These are phyloP conservation scores for Brachynemurus nebulosus DNA, from an alignment of 2,888 invertebrate species.

Conservation along the genomic window DNA sequence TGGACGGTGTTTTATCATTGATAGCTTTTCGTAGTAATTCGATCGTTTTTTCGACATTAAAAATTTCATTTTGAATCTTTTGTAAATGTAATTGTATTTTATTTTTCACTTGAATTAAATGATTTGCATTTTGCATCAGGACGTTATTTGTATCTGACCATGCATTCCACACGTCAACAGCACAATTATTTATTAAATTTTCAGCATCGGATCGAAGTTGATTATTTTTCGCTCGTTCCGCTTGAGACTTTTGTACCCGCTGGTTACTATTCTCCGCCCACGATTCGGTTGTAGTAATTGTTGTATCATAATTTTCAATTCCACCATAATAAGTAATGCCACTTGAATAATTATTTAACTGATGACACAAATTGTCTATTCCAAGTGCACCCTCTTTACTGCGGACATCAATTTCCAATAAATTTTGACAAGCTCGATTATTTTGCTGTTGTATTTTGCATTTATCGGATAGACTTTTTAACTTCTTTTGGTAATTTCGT, in stretches of 20 bases:
- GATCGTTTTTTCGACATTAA: constrained; percentile 84
- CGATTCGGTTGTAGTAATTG: constrained; percentile 63
- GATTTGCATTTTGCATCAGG: constrained; percentile 58
- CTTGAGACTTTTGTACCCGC: constrained; percentile 63
- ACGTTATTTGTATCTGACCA: constrained; percentile 78
- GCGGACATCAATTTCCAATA: constrained; percentile 75
- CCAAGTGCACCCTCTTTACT: constrained; percentile 81
- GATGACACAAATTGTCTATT: constrained; percentile 75
- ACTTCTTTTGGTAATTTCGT: constrained; percentile 62
- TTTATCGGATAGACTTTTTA: constrained; percentile 59
- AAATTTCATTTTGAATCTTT: constrained; percentile 73
- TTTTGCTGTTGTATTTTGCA: constrained; percentile 49
- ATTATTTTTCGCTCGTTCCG: constrained; percentile 62
- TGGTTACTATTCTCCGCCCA: constrained; percentile 75
- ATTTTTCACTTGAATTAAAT: constrained; percentile 70
- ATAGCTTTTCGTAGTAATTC: constrained; percentile 81
- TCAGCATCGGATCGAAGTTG: constrained; percentile 69
- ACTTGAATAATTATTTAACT: constrained; percentile 63
- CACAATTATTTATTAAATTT: constrained; percentile 60
- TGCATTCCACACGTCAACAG: constrained; percentile 76
- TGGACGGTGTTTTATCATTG: constrained; percentile 70
- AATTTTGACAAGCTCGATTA: constrained; percentile 68
- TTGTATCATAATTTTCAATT: constrained; percentile 76
- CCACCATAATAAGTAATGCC: constrained; percentile 79
- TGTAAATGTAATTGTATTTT: constrained; percentile 56